Evolutionary conservation across 1,140 invertebrate species (phyloP).

Genomic region (Stegodyphus mimosarum): DNA sequence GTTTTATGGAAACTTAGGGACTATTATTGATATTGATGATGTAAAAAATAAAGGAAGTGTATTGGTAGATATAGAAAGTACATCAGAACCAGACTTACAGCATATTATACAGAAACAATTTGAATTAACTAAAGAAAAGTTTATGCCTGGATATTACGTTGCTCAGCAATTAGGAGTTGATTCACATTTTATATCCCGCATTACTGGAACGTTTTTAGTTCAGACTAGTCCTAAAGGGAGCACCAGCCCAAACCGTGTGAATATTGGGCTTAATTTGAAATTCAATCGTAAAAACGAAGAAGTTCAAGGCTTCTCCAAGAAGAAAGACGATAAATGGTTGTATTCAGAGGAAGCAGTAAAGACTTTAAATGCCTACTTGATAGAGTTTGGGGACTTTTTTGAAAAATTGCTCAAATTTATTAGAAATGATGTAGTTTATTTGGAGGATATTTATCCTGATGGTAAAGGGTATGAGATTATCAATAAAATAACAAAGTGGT

Average conservation of each 20-base stretch:
- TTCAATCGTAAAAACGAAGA: conserved; percentile 82
- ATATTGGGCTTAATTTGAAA: conserved; percentile 93
- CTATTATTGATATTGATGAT: conserved; percentile 67
- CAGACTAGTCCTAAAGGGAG: conserved; percentile 61
- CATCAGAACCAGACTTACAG: conserved; percentile 35
- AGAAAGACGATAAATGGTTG: conserved; percentile 77
- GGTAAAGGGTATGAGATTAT: conserved; percentile 67
- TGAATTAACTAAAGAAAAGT: conserved; percentile 36
- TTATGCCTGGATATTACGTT: conserved; percentile 65
- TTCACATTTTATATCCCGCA: conserved; percentile 79
- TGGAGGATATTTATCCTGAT: conserved; percentile 72
- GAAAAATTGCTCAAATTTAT: conserved; percentile 68
- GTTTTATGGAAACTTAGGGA: conserved; percentile 82
- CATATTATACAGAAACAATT: conserved; percentile 53
- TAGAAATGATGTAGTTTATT: conserved; percentile 74
- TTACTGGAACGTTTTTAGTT: conserved; percentile 86
- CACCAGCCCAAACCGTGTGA: conserved; percentile 73
- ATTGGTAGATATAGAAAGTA: conserved; percentile 15
- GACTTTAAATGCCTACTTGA: conserved; percentile 78
- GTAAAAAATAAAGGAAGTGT: conserved; percentile 22
- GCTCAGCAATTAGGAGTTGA: conserved; percentile 76
- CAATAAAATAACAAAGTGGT: conserved; percentile 76
- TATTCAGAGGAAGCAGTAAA: conserved; percentile 83
- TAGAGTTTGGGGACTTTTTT: conserved; percentile 80
- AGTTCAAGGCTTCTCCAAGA: conserved; percentile 84